phyloP scores from a whole-genome alignment of 2,888 invertebrate species.

The Sipha maydis region DNA sequence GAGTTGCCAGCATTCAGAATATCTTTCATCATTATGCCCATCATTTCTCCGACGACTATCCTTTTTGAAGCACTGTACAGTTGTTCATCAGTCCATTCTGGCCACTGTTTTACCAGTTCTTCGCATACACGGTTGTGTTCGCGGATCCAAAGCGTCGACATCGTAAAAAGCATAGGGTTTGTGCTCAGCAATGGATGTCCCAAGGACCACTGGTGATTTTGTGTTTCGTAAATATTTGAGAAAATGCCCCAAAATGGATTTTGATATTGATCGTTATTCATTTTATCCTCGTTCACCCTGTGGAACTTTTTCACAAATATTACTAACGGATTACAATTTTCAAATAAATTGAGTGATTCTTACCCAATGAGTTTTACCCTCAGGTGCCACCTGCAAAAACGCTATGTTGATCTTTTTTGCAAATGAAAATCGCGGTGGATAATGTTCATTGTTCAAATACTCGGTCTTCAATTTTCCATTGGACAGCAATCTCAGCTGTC shows the following conservation, averaged over 20 bases:
- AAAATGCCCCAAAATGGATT: too few relatives aligned
- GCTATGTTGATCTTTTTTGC: background rate
- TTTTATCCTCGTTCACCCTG: too few relatives aligned
- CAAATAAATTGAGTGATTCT: too few relatives aligned
- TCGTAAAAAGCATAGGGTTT: background rate
- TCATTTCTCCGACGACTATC: constrained; percentile 28
- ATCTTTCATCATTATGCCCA: constrained; percentile 4
- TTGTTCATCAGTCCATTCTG: background rate
- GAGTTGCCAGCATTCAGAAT: background rate
- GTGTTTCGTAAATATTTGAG: background rate
- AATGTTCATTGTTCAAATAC: background rate
- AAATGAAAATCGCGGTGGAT: background rate
- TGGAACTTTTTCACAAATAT: too few relatives aligned
- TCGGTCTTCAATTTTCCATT: constrained; percentile 19
- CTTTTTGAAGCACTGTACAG: background rate
- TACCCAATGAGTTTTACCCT: too few relatives aligned
- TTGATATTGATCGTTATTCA: too few relatives aligned
- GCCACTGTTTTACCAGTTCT: background rate
- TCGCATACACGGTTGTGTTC: constrained; percentile 52
- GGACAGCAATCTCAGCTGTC: background rate
- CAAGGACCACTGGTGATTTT: constrained; percentile 4
- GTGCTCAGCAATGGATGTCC: constrained; percentile 7
- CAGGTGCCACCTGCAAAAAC: too few relatives aligned
- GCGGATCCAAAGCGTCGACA: constrained; percentile 35
- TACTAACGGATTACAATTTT: too few relatives aligned